Conservation (phyloP, 2,113 vertebrate species). For the Rana temporaria region DNA sequence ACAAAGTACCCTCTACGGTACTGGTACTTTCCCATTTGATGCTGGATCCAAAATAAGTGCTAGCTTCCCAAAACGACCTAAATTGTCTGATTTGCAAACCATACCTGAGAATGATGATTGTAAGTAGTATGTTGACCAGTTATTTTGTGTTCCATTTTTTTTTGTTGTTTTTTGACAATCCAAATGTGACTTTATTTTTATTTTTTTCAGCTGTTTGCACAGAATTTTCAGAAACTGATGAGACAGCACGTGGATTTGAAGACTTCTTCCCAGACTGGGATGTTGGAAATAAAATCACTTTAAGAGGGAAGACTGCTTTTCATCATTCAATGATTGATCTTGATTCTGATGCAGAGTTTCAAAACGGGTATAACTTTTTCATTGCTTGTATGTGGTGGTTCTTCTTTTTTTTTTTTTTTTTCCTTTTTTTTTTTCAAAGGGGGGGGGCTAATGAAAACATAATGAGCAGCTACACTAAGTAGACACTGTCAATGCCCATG, state of each 20-base stretch:
- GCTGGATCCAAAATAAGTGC: not conserved
- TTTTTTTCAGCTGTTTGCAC: slow-evolving; percentile 64
- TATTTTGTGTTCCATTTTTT: not conserved
- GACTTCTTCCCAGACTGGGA: slow-evolving; percentile 68
- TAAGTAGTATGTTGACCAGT: slow-evolving; percentile 59
- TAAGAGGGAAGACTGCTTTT: not conserved
- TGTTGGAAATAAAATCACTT: slow-evolving; percentile 62
- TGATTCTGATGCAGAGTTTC: not conserved
- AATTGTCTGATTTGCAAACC: slow-evolving; percentile 46
- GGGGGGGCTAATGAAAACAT: no score
- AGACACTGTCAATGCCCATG: no score
- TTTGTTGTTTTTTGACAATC: not conserved
- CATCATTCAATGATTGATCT: slow-evolving; percentile 37
- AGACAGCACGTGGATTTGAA: slow-evolving; percentile 51
- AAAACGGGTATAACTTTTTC: not conserved
- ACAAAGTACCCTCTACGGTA: slow-evolving; percentile 14
- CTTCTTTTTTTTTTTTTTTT: no score
- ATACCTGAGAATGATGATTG: slow-evolving; percentile 75
- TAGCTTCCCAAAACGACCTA: slow-evolving; percentile 60
- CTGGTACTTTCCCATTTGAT: not conserved
- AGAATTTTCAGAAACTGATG: slow-evolving; percentile 65
- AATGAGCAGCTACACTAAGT: no score
- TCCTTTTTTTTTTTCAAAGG: no score
- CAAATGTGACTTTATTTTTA: not conserved
- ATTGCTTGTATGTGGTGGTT: no score